A percentile compares a stretch with the other conserved stretches of the same genome.
These are phyloP conservation scores for Lophura nycthemera DNA, from an alignment of 2,113 vertebrate genomes.

Conservation along the genomic window DNA sequence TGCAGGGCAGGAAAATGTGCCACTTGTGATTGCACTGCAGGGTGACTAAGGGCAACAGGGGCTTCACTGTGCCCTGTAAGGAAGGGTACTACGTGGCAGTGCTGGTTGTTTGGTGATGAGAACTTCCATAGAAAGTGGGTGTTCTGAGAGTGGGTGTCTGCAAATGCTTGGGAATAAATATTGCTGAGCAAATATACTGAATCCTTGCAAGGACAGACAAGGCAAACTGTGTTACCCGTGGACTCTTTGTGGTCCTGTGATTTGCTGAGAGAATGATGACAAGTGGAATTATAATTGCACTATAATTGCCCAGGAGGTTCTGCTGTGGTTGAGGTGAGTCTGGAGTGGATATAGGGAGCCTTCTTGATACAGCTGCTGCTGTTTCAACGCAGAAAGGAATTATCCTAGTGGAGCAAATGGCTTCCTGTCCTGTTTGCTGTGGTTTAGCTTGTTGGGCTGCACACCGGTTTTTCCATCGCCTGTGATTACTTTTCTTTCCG, in stretches of 20 bases:
- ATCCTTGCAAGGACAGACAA: background rate
- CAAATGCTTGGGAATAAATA: background rate
- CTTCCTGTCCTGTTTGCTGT: slow-evolving; percentile 6
- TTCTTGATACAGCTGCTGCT: background rate
- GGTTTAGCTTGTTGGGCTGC: slow-evolving; percentile 24
- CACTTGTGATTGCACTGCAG: background rate
- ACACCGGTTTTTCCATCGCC: slow-evolving; percentile 40
- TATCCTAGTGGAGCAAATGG: fast-evolving
- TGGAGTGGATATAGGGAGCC: background rate
- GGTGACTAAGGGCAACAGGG: background rate
- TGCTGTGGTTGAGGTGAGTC: background rate
- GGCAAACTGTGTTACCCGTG: background rate
- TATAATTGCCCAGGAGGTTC: background rate
- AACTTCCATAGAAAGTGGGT: background rate
- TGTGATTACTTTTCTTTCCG: slow-evolving; percentile 46
- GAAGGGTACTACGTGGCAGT: background rate
- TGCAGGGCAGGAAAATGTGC: background rate
- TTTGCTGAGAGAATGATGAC: background rate
- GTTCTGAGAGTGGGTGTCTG: background rate
- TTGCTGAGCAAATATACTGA: background rate
- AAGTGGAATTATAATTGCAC: background rate
- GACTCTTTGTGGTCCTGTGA: background rate
- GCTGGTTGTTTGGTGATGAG: background rate
- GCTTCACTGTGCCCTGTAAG: background rate
- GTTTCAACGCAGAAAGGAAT: background rate